Percentiles rank a stretch among this genome's conserved stretches.
Evolutionary conservation across 1,140 invertebrate species (phyloP).

Genomic region (Batillaria attramentaria): DNA sequence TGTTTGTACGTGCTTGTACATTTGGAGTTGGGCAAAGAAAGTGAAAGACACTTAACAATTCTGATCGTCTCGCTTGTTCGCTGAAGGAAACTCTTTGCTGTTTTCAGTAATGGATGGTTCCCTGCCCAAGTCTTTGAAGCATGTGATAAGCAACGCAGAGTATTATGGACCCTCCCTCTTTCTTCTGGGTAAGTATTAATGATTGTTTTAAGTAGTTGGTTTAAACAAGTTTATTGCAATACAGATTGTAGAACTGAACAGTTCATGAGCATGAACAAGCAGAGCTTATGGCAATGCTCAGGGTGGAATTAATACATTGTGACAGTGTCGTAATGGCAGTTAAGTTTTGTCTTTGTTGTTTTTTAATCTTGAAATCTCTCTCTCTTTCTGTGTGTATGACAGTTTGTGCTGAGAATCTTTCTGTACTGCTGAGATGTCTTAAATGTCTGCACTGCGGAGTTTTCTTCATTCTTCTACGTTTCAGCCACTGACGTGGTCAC

Average conservation of each 20-base stretch:
- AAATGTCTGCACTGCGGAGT: background rate
- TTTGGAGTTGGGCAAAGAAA: background rate
- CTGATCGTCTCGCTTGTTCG: background rate
- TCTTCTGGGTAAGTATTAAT: slow-evolving; percentile 75
- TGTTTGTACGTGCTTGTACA: background rate
- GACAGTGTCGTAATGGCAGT: no score
- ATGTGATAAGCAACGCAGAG: slow-evolving; percentile 93
- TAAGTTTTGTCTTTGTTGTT: no score
- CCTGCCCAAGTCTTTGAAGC: slow-evolving; percentile 86
- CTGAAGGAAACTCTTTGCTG: background rate
- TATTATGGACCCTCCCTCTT: slow-evolving; percentile 94
- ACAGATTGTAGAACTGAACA: no score
- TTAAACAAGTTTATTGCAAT: no score
- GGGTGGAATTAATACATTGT: no score
- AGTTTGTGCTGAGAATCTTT: no score
- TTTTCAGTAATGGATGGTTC: slow-evolving; percentile 88
- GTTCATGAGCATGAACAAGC: no score
- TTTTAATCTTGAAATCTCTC: no score
- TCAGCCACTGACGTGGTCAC: slow-evolving; percentile 90
- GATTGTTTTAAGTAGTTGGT: slow-evolving; percentile 6
- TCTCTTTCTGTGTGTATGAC: no score
- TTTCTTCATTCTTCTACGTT: slow-evolving; percentile 46
- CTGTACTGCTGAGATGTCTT: no score
- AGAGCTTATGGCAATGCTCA: no score
- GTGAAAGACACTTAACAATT: background rate